Evolutionary conservation across 2,797 vertebrate species (phyloP).

Genomic region (Silurus aristotelis): DNA sequence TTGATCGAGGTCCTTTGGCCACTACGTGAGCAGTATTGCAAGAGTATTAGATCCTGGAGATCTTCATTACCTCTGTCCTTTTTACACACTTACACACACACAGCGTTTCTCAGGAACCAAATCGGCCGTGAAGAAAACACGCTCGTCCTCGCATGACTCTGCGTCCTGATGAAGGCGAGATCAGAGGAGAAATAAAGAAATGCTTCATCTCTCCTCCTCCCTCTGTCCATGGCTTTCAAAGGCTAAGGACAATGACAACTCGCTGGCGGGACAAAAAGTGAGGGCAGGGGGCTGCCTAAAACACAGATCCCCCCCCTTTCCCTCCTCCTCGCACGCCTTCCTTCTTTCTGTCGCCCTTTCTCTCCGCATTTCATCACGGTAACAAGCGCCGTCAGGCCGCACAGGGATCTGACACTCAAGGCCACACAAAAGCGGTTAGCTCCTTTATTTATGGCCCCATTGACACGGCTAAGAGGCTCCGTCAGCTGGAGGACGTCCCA

Average conservation of each 20-base stretch:
- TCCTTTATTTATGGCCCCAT: constrained; percentile 82
- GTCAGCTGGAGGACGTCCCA: constrained; percentile 81
- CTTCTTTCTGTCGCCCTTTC: constrained; percentile 61
- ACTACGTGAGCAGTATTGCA: not conserved
- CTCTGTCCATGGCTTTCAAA: constrained; percentile 67
- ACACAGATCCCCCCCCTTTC: constrained; percentile 68
- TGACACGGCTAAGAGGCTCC: constrained; percentile 79
- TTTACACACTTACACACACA: constrained; percentile 26
- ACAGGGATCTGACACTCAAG: constrained; percentile 75
- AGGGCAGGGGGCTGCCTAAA: constrained; percentile 68
- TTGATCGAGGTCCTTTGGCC: not conserved
- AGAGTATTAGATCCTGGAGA: constrained; percentile 31
- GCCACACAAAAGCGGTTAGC: constrained; percentile 80
- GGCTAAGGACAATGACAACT: constrained; percentile 71
- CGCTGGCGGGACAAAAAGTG: constrained; percentile 73
- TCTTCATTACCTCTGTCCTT: constrained; percentile 40
- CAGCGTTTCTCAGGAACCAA: constrained; percentile 45
- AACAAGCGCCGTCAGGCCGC: constrained; percentile 77
- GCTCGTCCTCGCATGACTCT: constrained; percentile 74
- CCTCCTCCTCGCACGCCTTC: constrained; percentile 65
- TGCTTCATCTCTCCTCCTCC: constrained; percentile 73
- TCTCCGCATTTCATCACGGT: constrained; percentile 82
- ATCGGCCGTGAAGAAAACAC: constrained; percentile 74
- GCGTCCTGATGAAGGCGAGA: constrained; percentile 73
- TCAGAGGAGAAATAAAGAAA: constrained; percentile 77